Evolutionary conservation across 1,140 invertebrate species (phyloP).

Genomic region (Drosophila subpulchrella): DNA sequence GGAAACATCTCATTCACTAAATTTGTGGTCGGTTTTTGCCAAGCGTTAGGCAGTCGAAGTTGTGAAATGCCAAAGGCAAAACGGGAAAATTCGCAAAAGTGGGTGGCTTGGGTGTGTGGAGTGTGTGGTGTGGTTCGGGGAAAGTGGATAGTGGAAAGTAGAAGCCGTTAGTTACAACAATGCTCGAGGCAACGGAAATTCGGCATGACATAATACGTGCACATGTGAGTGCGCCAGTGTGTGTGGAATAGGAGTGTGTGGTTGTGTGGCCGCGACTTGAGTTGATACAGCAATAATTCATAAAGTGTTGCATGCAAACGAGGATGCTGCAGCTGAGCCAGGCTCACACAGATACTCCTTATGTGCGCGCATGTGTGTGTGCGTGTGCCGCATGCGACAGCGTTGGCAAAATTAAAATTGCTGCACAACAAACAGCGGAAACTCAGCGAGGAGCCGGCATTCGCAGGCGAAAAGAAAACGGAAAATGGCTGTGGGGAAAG

Average conservation of each 20-base stretch:
- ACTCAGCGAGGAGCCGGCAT: slow-evolving; percentile 67
- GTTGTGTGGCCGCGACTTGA: slow-evolving; percentile 71
- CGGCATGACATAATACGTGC: slow-evolving; percentile 80
- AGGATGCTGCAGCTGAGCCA: slow-evolving; percentile 73
- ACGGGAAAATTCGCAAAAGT: slow-evolving; percentile 18
- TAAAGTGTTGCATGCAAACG: slow-evolving; percentile 84
- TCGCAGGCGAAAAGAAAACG: neutral
- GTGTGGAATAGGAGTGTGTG: slow-evolving; percentile 36
- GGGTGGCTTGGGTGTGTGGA: slow-evolving; percentile 15
- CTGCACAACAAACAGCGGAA: slow-evolving; percentile 81
- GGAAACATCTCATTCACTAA: slow-evolving; percentile 83
- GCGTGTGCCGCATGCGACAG: slow-evolving; percentile 68
- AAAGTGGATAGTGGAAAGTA: slow-evolving; percentile 15
- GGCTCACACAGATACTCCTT: slow-evolving; percentile 36
- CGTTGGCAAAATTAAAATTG: slow-evolving; percentile 82
- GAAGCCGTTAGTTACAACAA: slow-evolving; percentile 76
- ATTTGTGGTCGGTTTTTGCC: slow-evolving; percentile 81
- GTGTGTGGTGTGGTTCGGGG: slow-evolving; percentile 7
- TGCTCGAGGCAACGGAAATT: slow-evolving; percentile 81
- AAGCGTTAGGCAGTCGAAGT: slow-evolving; percentile 78
- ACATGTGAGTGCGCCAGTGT: slow-evolving; percentile 53
- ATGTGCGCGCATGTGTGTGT: slow-evolving; percentile 6
- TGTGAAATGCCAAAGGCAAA: slow-evolving; percentile 77
- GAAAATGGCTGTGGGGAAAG: slow-evolving; percentile 2
- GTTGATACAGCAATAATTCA: slow-evolving; percentile 84